These are phyloP conservation scores for Metellina segmentata DNA, from an alignment of 2,888 invertebrate genomes.

Conservation along the genomic window DNA sequence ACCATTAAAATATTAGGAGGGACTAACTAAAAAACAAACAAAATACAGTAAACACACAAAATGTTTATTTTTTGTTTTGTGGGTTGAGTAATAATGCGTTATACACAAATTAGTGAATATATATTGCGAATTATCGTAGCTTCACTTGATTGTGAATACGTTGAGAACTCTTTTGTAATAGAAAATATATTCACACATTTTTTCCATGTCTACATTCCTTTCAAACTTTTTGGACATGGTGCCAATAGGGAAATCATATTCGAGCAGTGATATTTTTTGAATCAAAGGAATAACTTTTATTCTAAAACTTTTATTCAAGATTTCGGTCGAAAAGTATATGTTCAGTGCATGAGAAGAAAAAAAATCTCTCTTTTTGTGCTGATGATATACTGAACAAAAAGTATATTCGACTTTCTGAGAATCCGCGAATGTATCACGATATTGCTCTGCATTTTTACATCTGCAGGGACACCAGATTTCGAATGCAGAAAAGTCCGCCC, in stretches of 20 bases:
- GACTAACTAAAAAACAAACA: no score
- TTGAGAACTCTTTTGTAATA: neutral
- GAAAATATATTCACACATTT: neutral
- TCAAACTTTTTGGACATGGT: neutral
- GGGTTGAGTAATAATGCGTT: no score
- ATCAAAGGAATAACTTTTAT: neutral
- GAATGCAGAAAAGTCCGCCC: neutral
- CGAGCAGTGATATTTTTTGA: neutral
- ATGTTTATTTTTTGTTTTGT: no score
- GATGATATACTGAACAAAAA: neutral
- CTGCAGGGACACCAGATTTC: neutral
- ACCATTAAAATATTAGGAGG: no score
- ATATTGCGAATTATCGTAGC: no score
- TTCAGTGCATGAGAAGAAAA: neutral
- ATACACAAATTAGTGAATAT: no score
- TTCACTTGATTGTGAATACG: neutral
- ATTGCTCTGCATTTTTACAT: neutral
- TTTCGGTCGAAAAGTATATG: neutral
- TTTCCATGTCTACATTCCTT: neutral
- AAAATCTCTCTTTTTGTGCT: neutral
- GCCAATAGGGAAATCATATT: neutral
- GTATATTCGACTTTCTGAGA: neutral
- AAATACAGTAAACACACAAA: no score
- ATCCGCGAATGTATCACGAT: neutral
- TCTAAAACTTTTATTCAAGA: neutral